Evolutionary conservation across 1,140 invertebrate species (phyloP).

Genomic region (Pissodes strobi): DNA sequence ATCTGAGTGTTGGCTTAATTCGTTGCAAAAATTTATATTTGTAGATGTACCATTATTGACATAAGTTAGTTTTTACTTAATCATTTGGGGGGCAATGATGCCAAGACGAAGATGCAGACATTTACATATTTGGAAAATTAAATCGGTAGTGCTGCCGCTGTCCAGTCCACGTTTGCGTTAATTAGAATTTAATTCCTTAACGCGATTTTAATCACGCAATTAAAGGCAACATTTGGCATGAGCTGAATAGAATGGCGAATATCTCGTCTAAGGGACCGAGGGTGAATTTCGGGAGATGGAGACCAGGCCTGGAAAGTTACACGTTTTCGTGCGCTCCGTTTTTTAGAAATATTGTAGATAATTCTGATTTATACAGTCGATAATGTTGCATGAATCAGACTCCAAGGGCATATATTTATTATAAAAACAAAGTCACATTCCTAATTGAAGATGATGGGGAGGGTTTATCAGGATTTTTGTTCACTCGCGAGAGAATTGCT

Average conservation of each 20-base stretch:
- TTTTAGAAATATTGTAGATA: background rate
- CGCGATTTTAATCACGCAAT: conserved; percentile 20
- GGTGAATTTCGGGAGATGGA: background rate
- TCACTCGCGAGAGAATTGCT: too few species aligned
- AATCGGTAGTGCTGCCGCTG: background rate
- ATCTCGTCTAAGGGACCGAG: background rate
- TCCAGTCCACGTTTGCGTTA: conserved; percentile 6
- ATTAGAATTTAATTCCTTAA: conserved; percentile 17
- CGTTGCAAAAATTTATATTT: too few species aligned
- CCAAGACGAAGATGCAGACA: too few species aligned
- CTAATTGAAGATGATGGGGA: background rate
- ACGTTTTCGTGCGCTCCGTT: background rate
- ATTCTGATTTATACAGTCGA: too few species aligned
- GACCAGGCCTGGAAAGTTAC: conserved; percentile 4
- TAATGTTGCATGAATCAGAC: too few species aligned
- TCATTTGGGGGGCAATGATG: too few species aligned
- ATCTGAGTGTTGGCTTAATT: too few species aligned
- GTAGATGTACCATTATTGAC: too few species aligned
- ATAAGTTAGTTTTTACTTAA: too few species aligned
- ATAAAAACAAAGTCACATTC: background rate
- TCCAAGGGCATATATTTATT: too few species aligned
- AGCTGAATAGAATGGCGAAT: background rate
- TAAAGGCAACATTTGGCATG: conserved; percentile 26
- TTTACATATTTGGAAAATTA: too few species aligned
- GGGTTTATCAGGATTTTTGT: background rate